Base-by-base conservation (phyloP, 1,140 invertebrate genomes). In the Medauroidea extradentata region DNA sequence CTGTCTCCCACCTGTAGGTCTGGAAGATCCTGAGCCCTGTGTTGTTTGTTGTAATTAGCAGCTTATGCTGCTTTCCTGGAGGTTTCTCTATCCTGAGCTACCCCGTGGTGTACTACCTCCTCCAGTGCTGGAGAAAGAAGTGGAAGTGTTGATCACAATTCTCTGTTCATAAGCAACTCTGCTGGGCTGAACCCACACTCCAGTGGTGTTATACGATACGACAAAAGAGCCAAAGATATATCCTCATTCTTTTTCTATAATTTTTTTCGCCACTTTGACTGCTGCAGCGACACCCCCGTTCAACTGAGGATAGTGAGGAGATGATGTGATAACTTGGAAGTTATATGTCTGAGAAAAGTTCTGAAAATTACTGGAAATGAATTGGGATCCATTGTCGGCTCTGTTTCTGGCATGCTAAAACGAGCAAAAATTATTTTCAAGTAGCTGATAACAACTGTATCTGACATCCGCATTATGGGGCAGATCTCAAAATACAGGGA, bases 181-280 rank as follows among this genome's bases (percentile, higher is more conserved):
- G 66, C 63, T 1, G 66, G 66, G 21, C 59, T 67, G 39, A 53
- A 69, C 14, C 65, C 69, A 53, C 63, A 63, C 51, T 63, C 63
- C 16, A 72, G 44, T 4, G 70, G 67, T n/a, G 67, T 69, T 0
- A 59, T 59, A 53, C 68, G 58, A 62, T 68, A 68, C 9, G 63
- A 63, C 11, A 71, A 53, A 71, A 43, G 1, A n/a, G 59, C 65
- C 23, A 63, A 44, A 44, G 62, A 57, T 3, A 62, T 39, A 24
- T 70, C 63, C 14, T 60, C 21, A 7, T 25, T 63, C 51, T 70
- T 67, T 25, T 63, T 61, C 48, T 65, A 24, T 39, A 67, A 57
- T n/a, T 38, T 57, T 48, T 57, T 68, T 68, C 13, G 62, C 63
- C 3, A 43, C 60, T 57, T 67, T 53, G 21, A 67, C 68, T 5